Conservation (phyloP, 64 coral and sea anemone species). For the Montipora capricornis region DNA sequence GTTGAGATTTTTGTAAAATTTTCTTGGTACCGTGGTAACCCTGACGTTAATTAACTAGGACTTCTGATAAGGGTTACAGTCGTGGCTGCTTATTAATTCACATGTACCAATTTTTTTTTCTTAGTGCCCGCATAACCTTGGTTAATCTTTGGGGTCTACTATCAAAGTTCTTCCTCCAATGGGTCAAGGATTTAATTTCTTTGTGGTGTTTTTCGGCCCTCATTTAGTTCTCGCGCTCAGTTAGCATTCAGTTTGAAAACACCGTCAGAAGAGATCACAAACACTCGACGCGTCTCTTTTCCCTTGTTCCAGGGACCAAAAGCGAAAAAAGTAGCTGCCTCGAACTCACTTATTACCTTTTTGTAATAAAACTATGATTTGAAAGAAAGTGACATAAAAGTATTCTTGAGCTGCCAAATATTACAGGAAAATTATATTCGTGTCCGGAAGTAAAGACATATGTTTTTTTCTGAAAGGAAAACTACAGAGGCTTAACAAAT, state of each 20-base stretch:
- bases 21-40: slow-evolving; percentile 4
- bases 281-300: background rate
- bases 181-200: background rate
- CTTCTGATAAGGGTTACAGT: background rate
- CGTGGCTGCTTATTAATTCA: background rate
- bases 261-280: background rate
- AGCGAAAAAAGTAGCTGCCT: background rate
- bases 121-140: background rate
- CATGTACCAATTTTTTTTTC: background rate
- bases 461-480: slow-evolving; percentile 4
- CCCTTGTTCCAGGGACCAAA: background rate
- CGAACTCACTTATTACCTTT: background rate
- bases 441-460: slow-evolving; percentile 24
- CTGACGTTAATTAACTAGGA: background rate
- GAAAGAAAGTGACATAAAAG: background rate
- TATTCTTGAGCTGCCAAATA: background rate
- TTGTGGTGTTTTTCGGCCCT: background rate
- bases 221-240: background rate
- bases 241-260: background rate
- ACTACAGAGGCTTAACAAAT: background rate
- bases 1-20: slow-evolving; percentile 22
- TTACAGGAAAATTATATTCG: background rate
- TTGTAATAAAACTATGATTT: background rate
- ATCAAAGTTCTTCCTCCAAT: background rate
- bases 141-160: background rate